phyloP scores from a whole-genome alignment of 1,140 invertebrate genomes.

The Elysia chlorotica region DNA sequence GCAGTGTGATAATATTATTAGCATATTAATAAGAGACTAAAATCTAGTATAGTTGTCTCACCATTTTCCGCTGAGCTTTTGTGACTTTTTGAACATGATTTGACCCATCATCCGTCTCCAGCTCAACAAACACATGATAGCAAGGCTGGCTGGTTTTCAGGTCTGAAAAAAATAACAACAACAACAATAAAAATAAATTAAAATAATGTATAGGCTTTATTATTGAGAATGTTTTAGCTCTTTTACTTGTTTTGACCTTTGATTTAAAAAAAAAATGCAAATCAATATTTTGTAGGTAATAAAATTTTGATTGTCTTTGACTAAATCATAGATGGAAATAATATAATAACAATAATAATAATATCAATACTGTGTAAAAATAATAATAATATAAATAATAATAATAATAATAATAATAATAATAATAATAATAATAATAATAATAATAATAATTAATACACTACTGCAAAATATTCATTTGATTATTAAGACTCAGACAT shows the following conservation, averaged over 20 bases:
- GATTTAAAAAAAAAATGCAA: too few species aligned
- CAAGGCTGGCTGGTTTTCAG: conserved; percentile 36
- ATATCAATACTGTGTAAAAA: not conserved
- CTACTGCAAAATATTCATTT: not conserved
- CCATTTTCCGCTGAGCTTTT: conserved; percentile 14
- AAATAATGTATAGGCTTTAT: not conserved
- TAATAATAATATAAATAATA: not conserved
- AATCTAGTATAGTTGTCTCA: too few species aligned
- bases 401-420: not conserved
- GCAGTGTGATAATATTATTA: too few species aligned
- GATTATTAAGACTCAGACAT: too few species aligned
- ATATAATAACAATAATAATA: not conserved
- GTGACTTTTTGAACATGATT: not conserved
- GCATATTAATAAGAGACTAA: too few species aligned
- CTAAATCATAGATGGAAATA: not conserved
- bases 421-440: too few species aligned
- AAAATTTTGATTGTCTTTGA: too few species aligned
- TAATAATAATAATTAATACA: too few species aligned
- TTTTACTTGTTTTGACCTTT: not conserved
- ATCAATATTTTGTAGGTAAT: too few species aligned
- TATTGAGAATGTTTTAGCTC: not conserved
- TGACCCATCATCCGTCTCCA: conserved; percentile 30
- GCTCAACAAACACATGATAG: conserved; percentile 50
- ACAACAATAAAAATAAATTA: too few species aligned
- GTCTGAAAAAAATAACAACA: too few species aligned